phyloP scores from a whole-genome alignment of 2,888 invertebrate genomes.

The Clitarchus hookeri region DNA sequence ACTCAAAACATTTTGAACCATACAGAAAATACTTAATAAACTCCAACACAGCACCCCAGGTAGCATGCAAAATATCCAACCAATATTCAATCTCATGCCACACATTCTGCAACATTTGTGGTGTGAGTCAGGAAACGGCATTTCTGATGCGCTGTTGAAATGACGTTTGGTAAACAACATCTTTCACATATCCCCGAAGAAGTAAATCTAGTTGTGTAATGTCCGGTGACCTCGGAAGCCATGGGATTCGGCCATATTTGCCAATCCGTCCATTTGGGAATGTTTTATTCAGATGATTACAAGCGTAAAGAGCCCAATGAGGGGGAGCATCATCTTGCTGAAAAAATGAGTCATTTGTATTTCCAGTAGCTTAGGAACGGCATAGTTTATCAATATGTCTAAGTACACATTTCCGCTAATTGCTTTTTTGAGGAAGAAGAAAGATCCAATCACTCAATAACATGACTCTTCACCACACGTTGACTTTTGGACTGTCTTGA shows the following conservation, averaged over 20 bases:
- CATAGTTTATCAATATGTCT: neutral
- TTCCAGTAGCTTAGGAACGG: neutral
- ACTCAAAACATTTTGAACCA: neutral
- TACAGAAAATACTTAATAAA: neutral
- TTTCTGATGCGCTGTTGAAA: neutral
- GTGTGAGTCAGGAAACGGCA: neutral
- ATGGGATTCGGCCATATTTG: neutral
- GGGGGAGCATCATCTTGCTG: conserved; percentile 16
- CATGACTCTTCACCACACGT: neutral
- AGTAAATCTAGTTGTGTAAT: neutral
- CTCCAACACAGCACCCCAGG: neutral
- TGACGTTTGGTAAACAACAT: neutral
- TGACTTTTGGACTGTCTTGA: neutral
- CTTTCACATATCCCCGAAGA: conserved; percentile 20
- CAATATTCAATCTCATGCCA: neutral
- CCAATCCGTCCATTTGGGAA: conserved; percentile 20
- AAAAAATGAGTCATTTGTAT: neutral
- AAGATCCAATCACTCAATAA: neutral
- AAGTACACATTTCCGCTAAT: neutral
- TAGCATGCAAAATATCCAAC: neutral
- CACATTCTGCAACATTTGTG: neutral
- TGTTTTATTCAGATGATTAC: neutral
- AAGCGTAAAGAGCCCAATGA: neutral
- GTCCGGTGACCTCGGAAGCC: neutral
- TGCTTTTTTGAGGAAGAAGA: neutral